Base-by-base conservation (phyloP, 2,888 invertebrate genomes). In the Tridacna crocea region DNA sequence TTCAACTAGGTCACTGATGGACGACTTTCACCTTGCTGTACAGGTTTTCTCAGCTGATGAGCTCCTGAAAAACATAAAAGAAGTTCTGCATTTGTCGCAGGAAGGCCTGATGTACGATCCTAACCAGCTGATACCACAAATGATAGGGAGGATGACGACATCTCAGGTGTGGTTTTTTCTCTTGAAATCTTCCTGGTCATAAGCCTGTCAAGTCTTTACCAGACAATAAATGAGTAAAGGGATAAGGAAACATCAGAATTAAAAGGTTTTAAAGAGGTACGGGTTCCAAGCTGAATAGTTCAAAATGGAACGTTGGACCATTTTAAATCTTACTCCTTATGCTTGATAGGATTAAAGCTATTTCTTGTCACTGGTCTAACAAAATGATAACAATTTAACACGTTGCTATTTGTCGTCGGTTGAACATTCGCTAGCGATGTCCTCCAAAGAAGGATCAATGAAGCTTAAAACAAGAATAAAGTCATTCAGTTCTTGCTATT, bases 41-140 rank as follows among this genome's bases (percentile, higher is more conserved):
- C 68, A 83, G 51, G 70, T 73, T 1, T 90, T 88, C 68, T 90
- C 90, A 0, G 72, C 79, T 26, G 92, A 92, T 70, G 72, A 87
- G 58, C 85, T 90, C 27, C 75, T 92, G 12, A 74, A 73, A 4
- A 70, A 86, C n/a, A 81, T 92, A 11, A 79, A 87, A 19, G 91
- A 91, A 55, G 85, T 88, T 0, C 75, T 92, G 13, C 90, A 88
- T 47, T 84, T 92, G 3, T 91, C 91, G 11, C 89, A 91, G 65
- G 87, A 89, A 65, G 91, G 90, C n/a, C 81, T 92, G 26, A 74
- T 87, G 19, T 84, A 85, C 77, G 88, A 90, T 72, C 75, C 87
- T 0, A 79, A 84, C 65, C 89, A 90, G 65, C 83, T 90, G 27
- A 75, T 84, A 13, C 77, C 87, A n/a, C 90, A 90, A 72, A 77